Evolutionary conservation across 2,797 vertebrate species (phyloP), one percentile per base, ranked within the genome.

Genomic region (Tragopan temminckii): DNA sequence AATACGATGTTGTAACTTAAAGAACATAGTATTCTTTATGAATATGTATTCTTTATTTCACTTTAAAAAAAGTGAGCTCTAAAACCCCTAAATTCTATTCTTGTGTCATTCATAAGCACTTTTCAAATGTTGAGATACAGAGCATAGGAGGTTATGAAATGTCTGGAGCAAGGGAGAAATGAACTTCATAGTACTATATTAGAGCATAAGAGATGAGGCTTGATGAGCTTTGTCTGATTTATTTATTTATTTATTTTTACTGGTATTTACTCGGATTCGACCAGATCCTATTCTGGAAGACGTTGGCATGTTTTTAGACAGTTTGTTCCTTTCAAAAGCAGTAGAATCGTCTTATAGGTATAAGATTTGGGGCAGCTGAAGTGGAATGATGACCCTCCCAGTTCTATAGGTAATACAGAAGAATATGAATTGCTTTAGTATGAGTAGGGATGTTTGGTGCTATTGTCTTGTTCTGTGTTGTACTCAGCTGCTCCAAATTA

Each of bases 101-200:
- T 61, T 57, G 11, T 70, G 4, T 63, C 80, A 69, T 72, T 91
- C 42, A 62, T 75, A 12, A 36, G 13, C 64, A 18, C 25, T 58
- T 80, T 76, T 78, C 50, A 88, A 17, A 76, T 55, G 5, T 40
- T 79, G 79, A 69, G 31, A 86, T 63, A 18, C 24, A 42, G n/a
- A 75, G 10, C 7, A 14, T 72, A 24, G 16, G 52, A 85, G 14
- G 31, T 80, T 79, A 17, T 17, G 18, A 17, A 91, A 85, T 21
- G 27, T 43, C 8, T 80, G 66, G 76, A 77, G 27, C 38, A 63
- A 20, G 40, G 38, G 27, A 29, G 40, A 83, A 69, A 55, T 59
- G 8, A 58, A 52, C 67, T 72, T 76, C 0, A 0, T 70, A 12
- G 15, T 62, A 11, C 58, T 19, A 1, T 13, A 5, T 36, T 20